A percentile compares a stretch with the other conserved stretches of the same genome.
Evolutionary conservation across 2,797 vertebrate species (phyloP).

Genomic region (Microtus californicus): DNA sequence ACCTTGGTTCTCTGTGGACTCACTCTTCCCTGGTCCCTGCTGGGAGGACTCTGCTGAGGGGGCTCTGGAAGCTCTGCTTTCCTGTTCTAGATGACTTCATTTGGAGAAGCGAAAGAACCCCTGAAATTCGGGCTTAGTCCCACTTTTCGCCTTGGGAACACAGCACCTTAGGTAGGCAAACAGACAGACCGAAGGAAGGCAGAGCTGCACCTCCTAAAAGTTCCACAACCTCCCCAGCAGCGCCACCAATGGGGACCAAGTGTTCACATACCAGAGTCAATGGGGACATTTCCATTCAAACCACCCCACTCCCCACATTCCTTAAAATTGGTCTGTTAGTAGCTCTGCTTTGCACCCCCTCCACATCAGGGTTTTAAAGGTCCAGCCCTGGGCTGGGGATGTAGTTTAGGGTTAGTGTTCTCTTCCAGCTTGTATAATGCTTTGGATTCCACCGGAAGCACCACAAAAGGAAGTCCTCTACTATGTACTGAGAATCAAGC

Average conservation of each 20-base stretch:
- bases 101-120: neutral
- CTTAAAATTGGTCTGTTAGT: neutral
- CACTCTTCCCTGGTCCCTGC: neutral
- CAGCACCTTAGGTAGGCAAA: neutral
- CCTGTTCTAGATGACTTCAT: neutral
- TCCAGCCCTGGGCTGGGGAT: neutral
- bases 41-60: neutral
- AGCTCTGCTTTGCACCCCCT: neutral
- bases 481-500: neutral
- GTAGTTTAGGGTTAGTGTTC: neutral
- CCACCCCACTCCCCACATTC: neutral
- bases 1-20: slow-evolving; percentile 17
- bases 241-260: neutral
- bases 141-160: neutral
- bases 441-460: neutral
- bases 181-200: neutral
- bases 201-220: neutral
- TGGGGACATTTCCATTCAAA: neutral
- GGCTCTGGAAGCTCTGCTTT: neutral
- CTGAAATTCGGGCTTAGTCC: neutral
- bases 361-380: neutral
- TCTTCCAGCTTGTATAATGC: neutral
- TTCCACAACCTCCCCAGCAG: neutral
- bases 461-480: neutral
- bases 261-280: neutral